Evolutionary conservation across 2,797 vertebrate species (phyloP).

Genomic region (Bufotes viridis): DNA sequence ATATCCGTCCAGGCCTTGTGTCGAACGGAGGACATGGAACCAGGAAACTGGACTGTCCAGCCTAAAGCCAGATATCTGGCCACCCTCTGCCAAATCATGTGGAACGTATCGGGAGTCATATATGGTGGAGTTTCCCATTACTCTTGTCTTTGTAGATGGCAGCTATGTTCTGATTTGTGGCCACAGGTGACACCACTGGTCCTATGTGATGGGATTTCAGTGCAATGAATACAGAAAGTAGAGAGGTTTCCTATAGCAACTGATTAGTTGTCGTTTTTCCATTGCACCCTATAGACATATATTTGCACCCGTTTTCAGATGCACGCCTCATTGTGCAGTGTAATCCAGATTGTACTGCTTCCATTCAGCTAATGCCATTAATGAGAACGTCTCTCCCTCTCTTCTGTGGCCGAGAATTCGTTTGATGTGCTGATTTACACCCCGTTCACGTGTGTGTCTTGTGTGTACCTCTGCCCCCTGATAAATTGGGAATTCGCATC

Average conservation of each 20-base stretch:
- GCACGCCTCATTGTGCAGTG: not conserved
- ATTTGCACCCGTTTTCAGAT: not conserved
- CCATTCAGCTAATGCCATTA: slow-evolving; percentile 44
- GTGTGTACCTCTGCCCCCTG: slow-evolving; percentile 42
- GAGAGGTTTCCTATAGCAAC: not conserved
- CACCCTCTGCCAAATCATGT: no score
- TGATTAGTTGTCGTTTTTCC: not conserved
- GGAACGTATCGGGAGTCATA: no score
- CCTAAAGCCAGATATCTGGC: no score
- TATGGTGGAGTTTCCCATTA: not conserved
- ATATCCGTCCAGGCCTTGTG: no score
- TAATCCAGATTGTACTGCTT: slow-evolving; percentile 2
- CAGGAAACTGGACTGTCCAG: no score
- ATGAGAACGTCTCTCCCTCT: slow-evolving; percentile 34
- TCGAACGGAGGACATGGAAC: no score
- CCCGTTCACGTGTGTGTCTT: slow-evolving; percentile 49
- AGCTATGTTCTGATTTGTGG: not conserved
- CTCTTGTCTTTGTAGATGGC: not conserved
- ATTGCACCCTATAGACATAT: not conserved
- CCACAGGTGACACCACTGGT: not conserved
- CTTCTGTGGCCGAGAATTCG: slow-evolving; percentile 14
- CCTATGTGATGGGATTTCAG: not conserved
- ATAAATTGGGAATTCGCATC: slow-evolving; percentile 46
- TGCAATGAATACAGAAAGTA: not conserved
- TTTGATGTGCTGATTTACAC: slow-evolving; percentile 58